Percentiles rank a stretch among this genome's conserved stretches.
Evolutionary conservation across 2,888 invertebrate genomes (phyloP).

Genomic region (Phragmatobia fuliginosa): DNA sequence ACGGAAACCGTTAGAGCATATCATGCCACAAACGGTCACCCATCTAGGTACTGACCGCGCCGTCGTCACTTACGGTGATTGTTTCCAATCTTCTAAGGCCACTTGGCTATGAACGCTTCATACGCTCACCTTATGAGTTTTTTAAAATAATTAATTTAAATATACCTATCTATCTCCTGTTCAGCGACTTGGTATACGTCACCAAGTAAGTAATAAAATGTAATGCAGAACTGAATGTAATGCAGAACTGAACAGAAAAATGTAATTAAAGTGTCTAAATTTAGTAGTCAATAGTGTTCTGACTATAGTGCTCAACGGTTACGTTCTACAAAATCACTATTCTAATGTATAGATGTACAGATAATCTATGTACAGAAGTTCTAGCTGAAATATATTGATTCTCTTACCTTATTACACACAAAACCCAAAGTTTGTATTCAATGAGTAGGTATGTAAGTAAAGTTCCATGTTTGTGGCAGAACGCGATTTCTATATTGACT

Average conservation of each 20-base stretch:
- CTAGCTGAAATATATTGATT: slow-evolving; percentile 32
- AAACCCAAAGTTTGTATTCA: not conserved
- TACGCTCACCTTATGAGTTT: no score
- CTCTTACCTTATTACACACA: slow-evolving; percentile 33
- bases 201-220: no score
- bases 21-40: no score
- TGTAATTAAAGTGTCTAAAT: slow-evolving; percentile 20
- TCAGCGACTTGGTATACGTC: not conserved
- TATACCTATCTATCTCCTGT: slow-evolving; percentile 4
- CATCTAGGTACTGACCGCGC: no score
- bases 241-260: no score
- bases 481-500: not conserved
- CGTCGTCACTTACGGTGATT: no score
- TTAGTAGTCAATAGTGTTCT: slow-evolving; percentile 32
- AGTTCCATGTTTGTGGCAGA: not conserved
- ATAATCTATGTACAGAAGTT: not conserved
- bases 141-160: not conserved
- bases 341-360: slow-evolving; percentile 42
- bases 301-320: slow-evolving; percentile 30
- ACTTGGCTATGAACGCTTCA: no score
- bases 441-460: not conserved
- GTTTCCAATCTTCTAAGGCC: no score
- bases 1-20: no score
- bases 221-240: no score
- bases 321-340: slow-evolving; percentile 50